Evolutionary conservation across 2,797 vertebrate genomes (phyloP).

Genomic region (Gymnocypris eckloni): DNA sequence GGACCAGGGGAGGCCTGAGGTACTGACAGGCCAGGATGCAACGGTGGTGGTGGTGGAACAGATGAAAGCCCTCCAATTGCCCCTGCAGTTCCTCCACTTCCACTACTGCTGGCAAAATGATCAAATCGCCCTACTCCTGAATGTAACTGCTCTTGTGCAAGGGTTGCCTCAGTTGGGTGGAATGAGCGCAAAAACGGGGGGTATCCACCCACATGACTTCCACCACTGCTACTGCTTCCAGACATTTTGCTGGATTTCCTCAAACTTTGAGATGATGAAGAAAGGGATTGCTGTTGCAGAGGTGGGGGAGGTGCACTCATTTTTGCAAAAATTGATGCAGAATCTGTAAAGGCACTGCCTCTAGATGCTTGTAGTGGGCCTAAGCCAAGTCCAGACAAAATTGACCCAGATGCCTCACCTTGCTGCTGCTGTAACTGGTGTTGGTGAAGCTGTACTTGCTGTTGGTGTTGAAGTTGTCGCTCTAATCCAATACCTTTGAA

Average conservation of each 20-base stretch:
- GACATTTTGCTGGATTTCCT: constrained; percentile 86
- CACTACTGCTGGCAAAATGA: constrained; percentile 82
- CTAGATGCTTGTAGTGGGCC: constrained; percentile 84
- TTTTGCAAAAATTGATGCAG: constrained; percentile 86
- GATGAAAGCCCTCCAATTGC: constrained; percentile 75
- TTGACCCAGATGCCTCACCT: constrained; percentile 83
- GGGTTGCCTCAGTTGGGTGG: constrained; percentile 83
- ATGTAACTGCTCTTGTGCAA: constrained; percentile 84
- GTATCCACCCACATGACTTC: constrained; percentile 82
- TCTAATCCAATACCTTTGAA: constrained; percentile 87
- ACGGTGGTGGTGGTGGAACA: constrained; percentile 83
- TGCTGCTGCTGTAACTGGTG: constrained; percentile 86
- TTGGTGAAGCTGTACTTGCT: constrained; percentile 86
- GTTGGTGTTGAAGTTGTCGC: constrained; percentile 85
- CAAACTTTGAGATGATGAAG: constrained; percentile 82
- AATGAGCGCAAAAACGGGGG: constrained; percentile 87
- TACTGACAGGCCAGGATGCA: constrained; percentile 83
- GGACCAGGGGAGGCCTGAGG: constrained; percentile 83
- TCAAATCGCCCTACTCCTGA: constrained; percentile 83
- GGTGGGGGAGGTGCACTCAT: constrained; percentile 87
- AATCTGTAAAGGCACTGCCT: constrained; percentile 87
- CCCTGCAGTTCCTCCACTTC: constrained; percentile 72
- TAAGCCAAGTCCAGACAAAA: constrained; percentile 86
- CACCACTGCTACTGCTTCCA: constrained; percentile 73
- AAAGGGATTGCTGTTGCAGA: constrained; percentile 81